phyloP scores from a whole-genome alignment of 2,797 vertebrate species.

The Oreochromis mossambicus region DNA sequence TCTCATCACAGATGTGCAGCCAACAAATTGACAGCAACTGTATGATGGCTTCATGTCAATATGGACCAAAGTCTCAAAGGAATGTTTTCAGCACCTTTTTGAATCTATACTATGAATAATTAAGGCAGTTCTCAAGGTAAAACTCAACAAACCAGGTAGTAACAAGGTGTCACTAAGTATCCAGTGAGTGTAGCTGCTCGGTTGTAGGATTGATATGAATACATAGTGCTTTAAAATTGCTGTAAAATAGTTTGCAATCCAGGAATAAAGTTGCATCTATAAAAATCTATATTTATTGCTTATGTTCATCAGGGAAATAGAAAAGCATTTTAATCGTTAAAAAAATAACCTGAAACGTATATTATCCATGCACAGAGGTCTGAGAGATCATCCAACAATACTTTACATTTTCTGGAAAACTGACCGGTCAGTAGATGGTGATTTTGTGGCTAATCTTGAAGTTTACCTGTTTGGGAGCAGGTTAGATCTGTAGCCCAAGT shows the following conservation, averaged over 20 bases:
- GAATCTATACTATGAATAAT: neutral
- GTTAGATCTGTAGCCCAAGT: fast-evolving
- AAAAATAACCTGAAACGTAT: fast-evolving
- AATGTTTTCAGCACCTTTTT: neutral
- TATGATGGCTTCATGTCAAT: neutral
- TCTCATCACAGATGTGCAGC: neutral
- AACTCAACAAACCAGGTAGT: neutral
- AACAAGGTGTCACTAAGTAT: neutral
- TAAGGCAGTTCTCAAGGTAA: neutral
- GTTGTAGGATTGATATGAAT: fast-evolving
- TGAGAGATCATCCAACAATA: neutral
- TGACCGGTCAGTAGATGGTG: neutral
- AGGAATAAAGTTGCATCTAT: neutral
- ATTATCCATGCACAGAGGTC: neutral
- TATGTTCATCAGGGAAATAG: neutral
- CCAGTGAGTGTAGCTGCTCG: neutral
- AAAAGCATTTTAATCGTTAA: neutral
- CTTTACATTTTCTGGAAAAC: neutral
- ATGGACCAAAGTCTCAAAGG: neutral
- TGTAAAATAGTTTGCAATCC: neutral
- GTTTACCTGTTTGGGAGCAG: neutral
- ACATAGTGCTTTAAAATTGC: neutral
- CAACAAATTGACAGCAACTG: neutral
- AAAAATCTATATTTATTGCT: neutral
- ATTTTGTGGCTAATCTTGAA: neutral